These are phyloP conservation scores for Sturmia bella DNA, from an alignment of 2,888 invertebrate genomes.

Conservation along the genomic window DNA sequence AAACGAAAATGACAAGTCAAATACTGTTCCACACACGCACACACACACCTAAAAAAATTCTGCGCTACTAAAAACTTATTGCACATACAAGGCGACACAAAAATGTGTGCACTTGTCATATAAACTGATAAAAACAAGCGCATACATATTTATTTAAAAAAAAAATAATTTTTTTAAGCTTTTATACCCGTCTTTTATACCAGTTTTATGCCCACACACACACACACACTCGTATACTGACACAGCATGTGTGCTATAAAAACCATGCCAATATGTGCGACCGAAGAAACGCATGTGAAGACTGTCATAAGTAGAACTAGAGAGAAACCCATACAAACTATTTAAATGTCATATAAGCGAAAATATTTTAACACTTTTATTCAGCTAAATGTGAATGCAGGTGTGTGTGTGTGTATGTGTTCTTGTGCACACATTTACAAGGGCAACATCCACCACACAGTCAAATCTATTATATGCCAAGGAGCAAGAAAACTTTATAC, in stretches of 20 bases:
- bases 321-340: constrained; percentile 37
- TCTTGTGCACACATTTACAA: constrained; percentile 6
- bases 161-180: constrained; percentile 22
- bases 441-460: constrained; percentile 23
- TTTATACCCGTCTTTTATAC: constrained; percentile 1
- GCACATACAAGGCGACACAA: constrained; percentile 18
- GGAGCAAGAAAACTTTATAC: not conserved
- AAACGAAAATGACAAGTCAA: constrained; percentile 17
- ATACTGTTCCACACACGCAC: not conserved
- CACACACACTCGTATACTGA: not conserved
- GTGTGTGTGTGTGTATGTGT: not conserved
- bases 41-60: constrained; percentile 2
- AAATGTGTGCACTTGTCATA: constrained; percentile 65
- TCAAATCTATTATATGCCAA: constrained; percentile 3
- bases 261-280: not conserved
- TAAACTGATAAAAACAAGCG: constrained; percentile 63
- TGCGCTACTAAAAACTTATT: constrained; percentile 48
- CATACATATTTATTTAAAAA: not conserved
- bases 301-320: constrained; percentile 38
- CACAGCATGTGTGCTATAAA: not conserved
- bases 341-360: constrained; percentile 63
- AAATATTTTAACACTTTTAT: constrained; percentile 62
- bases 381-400: not conserved
- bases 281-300: not conserved
- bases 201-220: not conserved